These are phyloP conservation scores for Ectobius pallidus DNA, from an alignment of 2,888 invertebrate genomes.

Conservation along the genomic window DNA sequence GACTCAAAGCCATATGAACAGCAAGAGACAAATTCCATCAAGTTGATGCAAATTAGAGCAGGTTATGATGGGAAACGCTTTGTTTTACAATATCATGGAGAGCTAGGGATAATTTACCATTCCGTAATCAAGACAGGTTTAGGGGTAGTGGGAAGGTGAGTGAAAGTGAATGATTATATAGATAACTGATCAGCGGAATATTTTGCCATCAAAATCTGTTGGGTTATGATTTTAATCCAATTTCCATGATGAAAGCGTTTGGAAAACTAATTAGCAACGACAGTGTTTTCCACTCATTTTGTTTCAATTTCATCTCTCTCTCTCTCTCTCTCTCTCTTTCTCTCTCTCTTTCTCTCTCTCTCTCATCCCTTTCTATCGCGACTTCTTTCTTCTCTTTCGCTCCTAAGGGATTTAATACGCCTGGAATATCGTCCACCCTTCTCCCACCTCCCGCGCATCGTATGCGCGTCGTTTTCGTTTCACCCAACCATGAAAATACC, in stretches of 20 bases:
- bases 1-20: too few species aligned
- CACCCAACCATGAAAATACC: slow-evolving; percentile 23
- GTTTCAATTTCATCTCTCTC: slow-evolving; percentile 13
- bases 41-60: not conserved
- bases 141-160: too few species aligned
- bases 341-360: not conserved
- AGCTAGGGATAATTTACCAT: not conserved
- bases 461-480: slow-evolving; percentile 23
- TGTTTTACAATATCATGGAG: not conserved
- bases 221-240: slow-evolving; percentile 31
- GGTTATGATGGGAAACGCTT: not conserved
- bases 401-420: slow-evolving; percentile 9
- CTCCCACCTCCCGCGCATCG: too few species aligned
- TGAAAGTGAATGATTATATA: slow-evolving; percentile 15
- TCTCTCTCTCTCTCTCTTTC: not conserved
- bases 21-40: not conserved
- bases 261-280: slow-evolving; percentile 15
- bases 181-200: slow-evolving; percentile 15
- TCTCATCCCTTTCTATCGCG: slow-evolving; percentile 2
- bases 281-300: slow-evolving; percentile 21
- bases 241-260: slow-evolving; percentile 22
- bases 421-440: slow-evolving; percentile 5
- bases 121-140: slow-evolving; percentile 1
- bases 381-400: not conserved
- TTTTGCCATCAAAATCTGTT: slow-evolving; percentile 21